Evolutionary conservation across 2,888 invertebrate genomes (phyloP), one percentile per base, ranked within the genome.

Genomic region (Nycteola revayana): DNA sequence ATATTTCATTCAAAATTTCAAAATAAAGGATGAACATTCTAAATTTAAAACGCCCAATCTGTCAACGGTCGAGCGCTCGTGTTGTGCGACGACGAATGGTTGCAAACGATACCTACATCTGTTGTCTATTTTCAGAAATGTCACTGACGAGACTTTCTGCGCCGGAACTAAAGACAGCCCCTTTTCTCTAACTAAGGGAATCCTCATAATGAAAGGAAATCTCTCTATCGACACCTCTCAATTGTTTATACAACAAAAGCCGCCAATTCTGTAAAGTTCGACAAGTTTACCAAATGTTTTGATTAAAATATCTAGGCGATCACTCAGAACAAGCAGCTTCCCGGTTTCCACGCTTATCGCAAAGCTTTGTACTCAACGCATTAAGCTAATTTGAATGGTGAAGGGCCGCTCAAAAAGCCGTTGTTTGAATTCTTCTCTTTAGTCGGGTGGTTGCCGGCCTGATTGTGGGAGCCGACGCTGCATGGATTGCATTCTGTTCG

Each of bases 381-480:
- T 86, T 87, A 82, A 84, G 84, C 86, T 87, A 86, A 88, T 88
- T 88, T 86, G 86, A 87, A 87, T 86, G 80, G 82, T 67, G 75
- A 74, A 79, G 74, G 72, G 76, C 67, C 60, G 65, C 61, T 84
- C 76, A 81, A 85, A 84, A 85, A 82, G 77, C 76, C 75, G 81
- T 85, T 85, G 83, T 82, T 83, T 68, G 75, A 76, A 82, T 84
- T 78, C 76, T 78, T 82, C 78, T 76, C 78, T 85, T 85, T 83
- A 70, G 64, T 66, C 65, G 63, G 51, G 65, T 67, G 66, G 68
- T 66, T 68, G 75, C 67, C 75, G 65, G 75, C 71, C 55, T 72
- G 80, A 81, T 77, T 84, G 84, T 83, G 74, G 68, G 69, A 73
- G 75, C 75, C 72, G 73, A 61, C 70, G 61, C 57, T 71, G 75